A percentile compares a stretch with the other conserved stretches of the same genome.
Conservation (phyloP, 2,797 vertebrate genomes). For the Arctocebus calabarensis region DNA sequence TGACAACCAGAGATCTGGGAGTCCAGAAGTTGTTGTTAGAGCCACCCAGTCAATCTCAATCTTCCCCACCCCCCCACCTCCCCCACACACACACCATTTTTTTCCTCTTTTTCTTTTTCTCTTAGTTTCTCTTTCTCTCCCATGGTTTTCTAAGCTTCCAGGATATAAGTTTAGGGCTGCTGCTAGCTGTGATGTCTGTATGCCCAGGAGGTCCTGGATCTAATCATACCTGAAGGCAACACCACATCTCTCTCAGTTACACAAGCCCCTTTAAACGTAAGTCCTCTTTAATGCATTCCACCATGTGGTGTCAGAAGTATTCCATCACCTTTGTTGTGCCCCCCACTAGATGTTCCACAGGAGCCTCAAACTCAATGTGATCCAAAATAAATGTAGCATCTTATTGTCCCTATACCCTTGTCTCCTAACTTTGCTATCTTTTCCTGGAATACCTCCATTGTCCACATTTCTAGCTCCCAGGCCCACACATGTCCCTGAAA, state of each 20-base stretch:
- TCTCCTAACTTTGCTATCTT: neutral
- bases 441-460: neutral
- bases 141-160: neutral
- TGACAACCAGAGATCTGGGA: neutral
- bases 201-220: neutral
- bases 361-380: neutral
- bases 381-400: neutral
- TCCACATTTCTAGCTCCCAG: neutral
- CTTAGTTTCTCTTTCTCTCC: too few relatives aligned
- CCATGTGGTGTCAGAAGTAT: neutral
- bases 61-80: too few relatives aligned
- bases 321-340: neutral
- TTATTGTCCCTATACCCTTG: neutral
- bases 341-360: neutral
- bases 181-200: neutral
- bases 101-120: neutral
- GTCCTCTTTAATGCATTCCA: conserved; percentile 9
- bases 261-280: neutral
- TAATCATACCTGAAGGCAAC: neutral
- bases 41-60: neutral
- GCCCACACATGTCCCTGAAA: neutral
- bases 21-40: neutral
- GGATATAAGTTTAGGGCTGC: neutral
- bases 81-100: neutral
- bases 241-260: neutral